Evolutionary conservation across 1,140 invertebrate species (phyloP), one percentile per base, ranked within the genome.

Genomic region (Stegodyphus mimosarum): DNA sequence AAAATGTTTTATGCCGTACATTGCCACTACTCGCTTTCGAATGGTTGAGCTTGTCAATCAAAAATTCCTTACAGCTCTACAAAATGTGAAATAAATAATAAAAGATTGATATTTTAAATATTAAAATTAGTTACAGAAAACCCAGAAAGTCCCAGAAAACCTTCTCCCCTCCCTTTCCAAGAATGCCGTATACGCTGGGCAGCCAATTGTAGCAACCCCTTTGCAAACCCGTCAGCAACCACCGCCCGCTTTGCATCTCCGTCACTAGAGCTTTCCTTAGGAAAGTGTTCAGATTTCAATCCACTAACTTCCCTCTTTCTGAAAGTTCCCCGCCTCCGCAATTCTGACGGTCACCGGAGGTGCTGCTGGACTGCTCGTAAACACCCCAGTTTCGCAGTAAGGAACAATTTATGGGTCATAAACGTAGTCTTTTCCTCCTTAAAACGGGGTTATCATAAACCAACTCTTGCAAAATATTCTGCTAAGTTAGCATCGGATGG

Each of bases 381-480:
- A 81, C 78, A 81, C 78, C 78, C 55, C 17, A 51, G n/a, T 81
- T 81, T 52, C 49, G 69, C 33, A 71, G 78, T 72, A 72, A 64
- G 53, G 78, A 15, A 81, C 69, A 81, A 81, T 81, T 81, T 81
- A 81, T 81, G 78, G 53, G 53, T 81, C 78, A 72, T 81, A 81
- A 81, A 81, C 69, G 49, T 13, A 64, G 69, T 81, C 52, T 67
- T 81, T 81, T 69, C 69, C 67, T 72, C 78, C 69, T 78, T 78
- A 78, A 81, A 81, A 81, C 70, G 67, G 78, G 69, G 78, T 72
- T 81, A 81, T 81, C 78, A 81, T 81, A 81, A 81, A 81, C 78
- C 17, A 51, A 48, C 18, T 50, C n/a, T 63, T 18, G 52, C 78
- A 81, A 81, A 81, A 81, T 81, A 81, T 81, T 81, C 78, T 49